phyloP scores from a whole-genome alignment of 2,797 vertebrate genomes.

The Bradypodion pumilum region DNA sequence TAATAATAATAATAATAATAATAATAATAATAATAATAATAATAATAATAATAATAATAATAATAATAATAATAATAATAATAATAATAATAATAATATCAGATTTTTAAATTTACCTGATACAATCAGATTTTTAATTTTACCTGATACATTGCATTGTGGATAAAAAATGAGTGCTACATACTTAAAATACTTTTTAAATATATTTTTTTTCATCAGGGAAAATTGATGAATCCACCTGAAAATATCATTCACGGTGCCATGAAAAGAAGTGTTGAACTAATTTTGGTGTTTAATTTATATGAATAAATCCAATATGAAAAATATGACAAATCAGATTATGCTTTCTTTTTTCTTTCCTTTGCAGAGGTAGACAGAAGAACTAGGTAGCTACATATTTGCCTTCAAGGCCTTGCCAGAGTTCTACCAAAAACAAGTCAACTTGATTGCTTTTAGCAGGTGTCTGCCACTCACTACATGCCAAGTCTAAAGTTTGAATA shows the following conservation, averaged over 20 bases:
- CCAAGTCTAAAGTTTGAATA: slow-evolving; percentile 23
- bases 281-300: slow-evolving; percentile 5
- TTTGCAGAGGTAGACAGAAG: slow-evolving; percentile 30
- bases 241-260: not conserved
- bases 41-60: too few species aligned
- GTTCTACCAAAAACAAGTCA: slow-evolving; percentile 25
- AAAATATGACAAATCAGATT: slow-evolving; percentile 37
- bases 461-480: not conserved
- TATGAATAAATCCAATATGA: slow-evolving; percentile 46
- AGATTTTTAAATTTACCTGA: too few species aligned
- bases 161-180: not conserved
- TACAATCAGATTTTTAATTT: not conserved
- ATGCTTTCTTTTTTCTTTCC: not conserved
- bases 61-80: too few species aligned
- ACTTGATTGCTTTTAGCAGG: slow-evolving; percentile 27
- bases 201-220: not conserved
- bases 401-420: slow-evolving; percentile 31
- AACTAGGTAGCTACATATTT: slow-evolving; percentile 17
- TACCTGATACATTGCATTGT: not conserved
- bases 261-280: not conserved
- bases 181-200: not conserved
- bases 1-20: too few species aligned
- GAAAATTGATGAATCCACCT: slow-evolving; percentile 16
- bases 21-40: too few species aligned
- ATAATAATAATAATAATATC: too few species aligned